A percentile compares a stretch with the other conserved stretches of the same genome.
Evolutionary conservation across 1,140 invertebrate genomes (phyloP).

Genomic region (Drosophila truncata): DNA sequence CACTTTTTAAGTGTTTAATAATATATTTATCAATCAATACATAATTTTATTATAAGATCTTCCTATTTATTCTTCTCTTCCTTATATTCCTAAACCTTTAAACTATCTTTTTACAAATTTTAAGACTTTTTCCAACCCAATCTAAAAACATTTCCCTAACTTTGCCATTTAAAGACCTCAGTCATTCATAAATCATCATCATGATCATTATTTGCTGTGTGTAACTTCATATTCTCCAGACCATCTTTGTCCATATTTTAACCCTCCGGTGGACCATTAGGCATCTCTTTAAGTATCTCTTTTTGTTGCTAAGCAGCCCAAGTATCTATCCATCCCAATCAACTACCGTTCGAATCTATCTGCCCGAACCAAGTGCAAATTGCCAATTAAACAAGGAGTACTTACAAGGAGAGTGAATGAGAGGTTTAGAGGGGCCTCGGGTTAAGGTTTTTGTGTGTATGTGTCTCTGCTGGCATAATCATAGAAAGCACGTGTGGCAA

Average conservation of each 20-base stretch:
- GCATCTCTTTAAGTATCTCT: constrained; percentile 1
- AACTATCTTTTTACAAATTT: neutral
- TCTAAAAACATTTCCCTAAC: neutral
- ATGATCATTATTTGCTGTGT: constrained; percentile 6
- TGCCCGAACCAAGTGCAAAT: constrained; percentile 67
- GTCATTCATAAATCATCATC: constrained; percentile 40
- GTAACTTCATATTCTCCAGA: neutral
- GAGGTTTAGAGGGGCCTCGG: neutral
- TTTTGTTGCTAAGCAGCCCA: constrained; percentile 1
- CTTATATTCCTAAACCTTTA: neutral
- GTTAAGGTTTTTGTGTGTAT: constrained; percentile 37
- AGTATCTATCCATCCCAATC: constrained; percentile 42
- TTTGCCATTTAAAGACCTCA: neutral
- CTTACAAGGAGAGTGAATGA: constrained; percentile 3
- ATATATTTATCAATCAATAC: neutral
- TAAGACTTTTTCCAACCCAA: neutral
- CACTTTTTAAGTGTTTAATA: neutral
- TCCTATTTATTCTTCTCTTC: neutral
- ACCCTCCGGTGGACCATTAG: constrained; percentile 31
- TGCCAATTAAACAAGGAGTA: constrained; percentile 63
- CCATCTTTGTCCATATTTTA: constrained; percentile 19
- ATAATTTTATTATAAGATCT: neutral
- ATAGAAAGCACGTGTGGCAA: constrained; percentile 81
- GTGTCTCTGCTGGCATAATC: constrained; percentile 65
- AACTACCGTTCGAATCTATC: constrained; percentile 74